Conservation (phyloP, 2,888 invertebrate species). For the Agonopterix arenella region DNA sequence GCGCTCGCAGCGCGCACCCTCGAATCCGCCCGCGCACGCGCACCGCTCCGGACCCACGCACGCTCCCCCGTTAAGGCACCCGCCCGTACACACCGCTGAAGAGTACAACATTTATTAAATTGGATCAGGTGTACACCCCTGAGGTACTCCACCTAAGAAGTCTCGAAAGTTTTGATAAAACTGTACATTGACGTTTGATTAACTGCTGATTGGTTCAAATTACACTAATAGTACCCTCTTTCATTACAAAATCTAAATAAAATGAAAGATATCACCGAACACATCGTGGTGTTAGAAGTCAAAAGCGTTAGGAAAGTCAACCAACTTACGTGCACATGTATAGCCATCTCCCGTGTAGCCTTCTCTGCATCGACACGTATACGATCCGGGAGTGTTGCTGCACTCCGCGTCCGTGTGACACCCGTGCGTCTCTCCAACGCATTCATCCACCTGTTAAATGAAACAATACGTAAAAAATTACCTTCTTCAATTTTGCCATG, state of each 20-base stretch:
- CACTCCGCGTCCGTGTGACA: slow-evolving; percentile 88
- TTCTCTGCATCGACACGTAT: slow-evolving; percentile 80
- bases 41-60: slow-evolving; percentile 88
- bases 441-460: slow-evolving; percentile 80
- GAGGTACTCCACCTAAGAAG: no score
- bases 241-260: no score
- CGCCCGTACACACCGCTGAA: slow-evolving; percentile 85
- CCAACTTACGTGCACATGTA: slow-evolving; percentile 84
- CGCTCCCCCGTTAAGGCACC: slow-evolving; percentile 89
- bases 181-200: no score
- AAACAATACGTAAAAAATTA: neutral
- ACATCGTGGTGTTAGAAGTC: no score
- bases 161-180: no score
- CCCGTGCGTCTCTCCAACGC: slow-evolving; percentile 81
- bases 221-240: no score
- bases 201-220: no score
- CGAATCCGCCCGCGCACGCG: slow-evolving; percentile 88
- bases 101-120: neutral
- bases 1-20: slow-evolving; percentile 88
- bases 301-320: neutral
- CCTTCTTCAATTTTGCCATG: no score
- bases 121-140: no score
- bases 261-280: no score
- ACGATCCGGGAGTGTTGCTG: slow-evolving; percentile 88
- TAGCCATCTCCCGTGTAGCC: slow-evolving; percentile 89